Percentiles rank a stretch among this genome's conserved stretches.
Evolutionary conservation across 2,797 vertebrate species (phyloP).

Genomic region (Borostomias antarcticus): DNA sequence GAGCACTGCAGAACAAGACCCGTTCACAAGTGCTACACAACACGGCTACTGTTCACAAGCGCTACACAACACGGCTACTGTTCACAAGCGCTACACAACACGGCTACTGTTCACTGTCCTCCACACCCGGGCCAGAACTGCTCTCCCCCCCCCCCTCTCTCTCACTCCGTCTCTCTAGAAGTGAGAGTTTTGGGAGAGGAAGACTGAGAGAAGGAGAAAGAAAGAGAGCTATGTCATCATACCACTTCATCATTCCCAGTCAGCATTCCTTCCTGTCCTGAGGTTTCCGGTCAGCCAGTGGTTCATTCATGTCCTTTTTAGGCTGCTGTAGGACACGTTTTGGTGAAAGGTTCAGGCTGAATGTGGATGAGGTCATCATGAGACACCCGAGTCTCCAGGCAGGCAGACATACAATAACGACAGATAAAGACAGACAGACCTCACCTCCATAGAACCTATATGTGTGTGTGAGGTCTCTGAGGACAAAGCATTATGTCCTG

Average conservation of each 20-base stretch:
- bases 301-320: not conserved
- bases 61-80: too few species aligned
- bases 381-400: constrained; percentile 50
- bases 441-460: too few species aligned
- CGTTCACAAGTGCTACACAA: constrained; percentile 15
- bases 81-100: constrained; percentile 8
- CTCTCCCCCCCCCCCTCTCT: not conserved
- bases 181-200: too few species aligned
- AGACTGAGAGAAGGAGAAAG: not conserved
- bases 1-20: constrained; percentile 5
- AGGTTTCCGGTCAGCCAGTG: constrained; percentile 5
- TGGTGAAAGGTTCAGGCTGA: not conserved
- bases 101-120: constrained; percentile 18
- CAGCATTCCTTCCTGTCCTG: not conserved
- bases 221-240: not conserved
- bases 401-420: too few species aligned
- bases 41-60: not conserved
- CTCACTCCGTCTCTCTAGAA: too few species aligned
- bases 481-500: not conserved
- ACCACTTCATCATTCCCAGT: not conserved
- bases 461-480: too few species aligned
- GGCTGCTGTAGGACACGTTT: not conserved
- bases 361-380: too few species aligned
- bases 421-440: too few species aligned
- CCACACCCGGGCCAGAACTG: not conserved